Evolutionary conservation across 2,888 invertebrate genomes (phyloP).

Genomic region (Dicyrtomina minuta): DNA sequence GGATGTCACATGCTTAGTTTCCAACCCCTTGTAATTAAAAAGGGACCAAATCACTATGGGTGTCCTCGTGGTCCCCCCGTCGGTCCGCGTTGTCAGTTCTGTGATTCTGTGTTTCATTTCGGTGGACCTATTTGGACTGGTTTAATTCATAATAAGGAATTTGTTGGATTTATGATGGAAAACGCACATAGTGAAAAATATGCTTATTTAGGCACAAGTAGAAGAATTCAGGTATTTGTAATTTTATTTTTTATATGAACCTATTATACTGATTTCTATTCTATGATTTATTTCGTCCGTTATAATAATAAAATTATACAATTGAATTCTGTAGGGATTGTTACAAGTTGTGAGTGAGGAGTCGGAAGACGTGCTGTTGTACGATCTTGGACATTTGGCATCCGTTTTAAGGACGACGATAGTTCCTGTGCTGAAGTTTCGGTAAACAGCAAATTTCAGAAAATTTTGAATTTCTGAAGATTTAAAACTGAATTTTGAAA

Average conservation of each 20-base stretch:
- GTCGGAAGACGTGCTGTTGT: slow-evolving; percentile 84
- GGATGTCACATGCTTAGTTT: slow-evolving; percentile 81
- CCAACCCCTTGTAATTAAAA: slow-evolving; percentile 71
- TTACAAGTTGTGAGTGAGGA: slow-evolving; percentile 81
- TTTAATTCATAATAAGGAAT: slow-evolving; percentile 75
- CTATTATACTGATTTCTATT: background rate
- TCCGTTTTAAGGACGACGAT: slow-evolving; percentile 70
- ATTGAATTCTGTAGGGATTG: slow-evolving; percentile 63
- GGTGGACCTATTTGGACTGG: slow-evolving; percentile 95
- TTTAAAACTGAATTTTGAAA: background rate
- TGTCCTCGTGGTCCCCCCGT: slow-evolving; percentile 72
- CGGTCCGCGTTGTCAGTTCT: slow-evolving; percentile 69
- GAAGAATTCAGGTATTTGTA: slow-evolving; percentile 65
- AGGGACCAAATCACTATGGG: slow-evolving; percentile 64
- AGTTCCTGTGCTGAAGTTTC: slow-evolving; percentile 69
- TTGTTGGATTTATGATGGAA: slow-evolving; percentile 69
- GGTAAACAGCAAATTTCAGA: too few relatives aligned
- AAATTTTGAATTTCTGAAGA: background rate
- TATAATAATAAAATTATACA: background rate
- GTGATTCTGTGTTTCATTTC: slow-evolving; percentile 69
- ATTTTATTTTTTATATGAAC: background rate
- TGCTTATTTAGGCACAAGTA: slow-evolving; percentile 67
- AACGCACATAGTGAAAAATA: slow-evolving; percentile 54
- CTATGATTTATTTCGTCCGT: too few relatives aligned
- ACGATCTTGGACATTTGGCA: slow-evolving; percentile 75